Percentiles rank a stretch among this genome's conserved stretches.
phyloP scores from a whole-genome alignment of 1,140 invertebrate species.

The Leptinotarsa lineolata region DNA sequence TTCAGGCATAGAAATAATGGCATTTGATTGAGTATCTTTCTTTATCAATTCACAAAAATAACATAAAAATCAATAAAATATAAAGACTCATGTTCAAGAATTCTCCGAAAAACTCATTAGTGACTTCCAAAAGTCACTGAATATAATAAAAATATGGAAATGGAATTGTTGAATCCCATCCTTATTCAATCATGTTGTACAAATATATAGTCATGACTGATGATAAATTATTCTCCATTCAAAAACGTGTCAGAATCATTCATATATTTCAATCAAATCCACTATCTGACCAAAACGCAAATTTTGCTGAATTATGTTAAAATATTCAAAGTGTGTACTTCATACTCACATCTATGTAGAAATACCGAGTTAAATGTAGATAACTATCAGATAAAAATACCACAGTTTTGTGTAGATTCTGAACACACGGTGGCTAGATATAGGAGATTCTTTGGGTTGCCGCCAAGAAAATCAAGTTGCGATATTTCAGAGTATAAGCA shows the following conservation, averaged over 20 bases:
- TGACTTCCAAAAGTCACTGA: too few relatives aligned
- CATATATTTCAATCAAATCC: not conserved
- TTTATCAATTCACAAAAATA: too few relatives aligned
- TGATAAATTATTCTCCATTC: not conserved
- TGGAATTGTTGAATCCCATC: too few relatives aligned
- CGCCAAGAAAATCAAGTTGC: conserved; percentile 17
- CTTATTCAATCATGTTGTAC: too few relatives aligned
- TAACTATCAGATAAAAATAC: conserved; percentile 21
- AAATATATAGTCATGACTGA: not conserved
- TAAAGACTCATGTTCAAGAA: too few relatives aligned
- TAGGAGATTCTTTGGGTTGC: conserved; percentile 17
- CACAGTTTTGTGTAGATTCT: not conserved
- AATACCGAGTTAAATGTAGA: not conserved
- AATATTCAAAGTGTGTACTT: not conserved
- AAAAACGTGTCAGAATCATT: not conserved
- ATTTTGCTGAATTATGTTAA: too few relatives aligned
- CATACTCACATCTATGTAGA: not conserved
- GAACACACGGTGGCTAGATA: conserved; percentile 15
- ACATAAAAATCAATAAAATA: too few relatives aligned
- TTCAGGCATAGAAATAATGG: too few relatives aligned
- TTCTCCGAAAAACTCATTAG: too few relatives aligned
- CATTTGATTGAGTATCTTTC: too few relatives aligned
- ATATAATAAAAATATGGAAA: too few relatives aligned
- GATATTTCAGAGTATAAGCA: not conserved
- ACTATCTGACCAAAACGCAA: too few relatives aligned